Base-by-base conservation (phyloP, 1,140 invertebrate genomes). In the Scylla paramamosain region DNA sequence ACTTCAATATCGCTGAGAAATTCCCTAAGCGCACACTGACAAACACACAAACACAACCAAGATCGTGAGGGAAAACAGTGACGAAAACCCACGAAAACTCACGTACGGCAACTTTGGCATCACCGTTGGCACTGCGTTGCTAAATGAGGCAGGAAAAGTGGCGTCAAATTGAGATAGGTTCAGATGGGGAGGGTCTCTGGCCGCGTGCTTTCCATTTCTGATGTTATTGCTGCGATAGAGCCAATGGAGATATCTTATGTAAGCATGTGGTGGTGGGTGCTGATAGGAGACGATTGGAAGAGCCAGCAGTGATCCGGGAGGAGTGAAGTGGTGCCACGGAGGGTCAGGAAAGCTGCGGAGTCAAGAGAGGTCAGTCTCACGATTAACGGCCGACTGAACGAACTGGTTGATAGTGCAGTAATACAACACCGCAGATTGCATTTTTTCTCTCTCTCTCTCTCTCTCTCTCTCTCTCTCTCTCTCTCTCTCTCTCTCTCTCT, bases 361-460 rank as follows among this genome's bases (percentile, higher is more conserved):
- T 77, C 67, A 77, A n/a, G 67, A 77, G 25, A 77, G 67, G 67
- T 77, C 67, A 77, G 25, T 0, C 16, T 16, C 20, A 20, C 67
- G 67, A 77, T 25, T n/a, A 77, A 77, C 25, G 20, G 67, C 16
- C 10, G 52, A 20, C 67, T n/a, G 6, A n/a, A 77, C 6, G 16
- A n/a, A 20, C 12, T 7, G 16, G n/a, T n/a, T n/a, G 67, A 77
- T 7, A 8, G n/a, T 77, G 25, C 12, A 77, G 67, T 20, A 25
- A 77, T 77, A 77, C 67, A n/a, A 77, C 67, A 77, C 67, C 67
- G 2, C n/a, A n/a, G 67, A 77, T 77, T 77, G 67, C 67, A 77
- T 77, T 25, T n/a, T 77, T 8, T n/a, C 20, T 77, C 20, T 77
- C 20, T 77, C 67, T 77, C 25, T 77, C 25, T 77, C 20, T 77